Percentiles rank a stretch among this genome's conserved stretches.
Conservation (phyloP, 2,797 vertebrate genomes). For the Sparus aurata region DNA sequence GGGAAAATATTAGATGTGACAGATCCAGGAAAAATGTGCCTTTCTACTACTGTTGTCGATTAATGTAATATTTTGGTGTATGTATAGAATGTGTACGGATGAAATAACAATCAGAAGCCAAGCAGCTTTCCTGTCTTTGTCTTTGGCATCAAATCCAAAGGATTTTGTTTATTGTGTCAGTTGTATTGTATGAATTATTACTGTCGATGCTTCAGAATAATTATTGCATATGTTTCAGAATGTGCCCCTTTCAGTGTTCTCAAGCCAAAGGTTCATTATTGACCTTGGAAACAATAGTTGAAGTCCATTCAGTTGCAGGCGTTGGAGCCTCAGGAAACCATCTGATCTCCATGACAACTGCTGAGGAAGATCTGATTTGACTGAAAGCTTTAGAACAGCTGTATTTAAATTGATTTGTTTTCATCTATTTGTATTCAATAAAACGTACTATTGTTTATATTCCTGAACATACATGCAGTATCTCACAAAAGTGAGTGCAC, state of each 20-base stretch:
- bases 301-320: not conserved
- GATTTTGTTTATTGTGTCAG: not conserved
- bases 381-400: conserved; percentile 8
- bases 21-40: conserved; percentile 48
- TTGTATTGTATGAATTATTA: not conserved
- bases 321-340: too few relatives aligned
- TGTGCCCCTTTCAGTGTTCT: not conserved
- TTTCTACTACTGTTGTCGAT: conserved; percentile 1
- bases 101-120: not conserved
- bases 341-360: not conserved
- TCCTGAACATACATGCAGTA: not conserved
- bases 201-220: not conserved
- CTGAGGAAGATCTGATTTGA: not conserved
- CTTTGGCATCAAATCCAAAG: not conserved
- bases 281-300: not conserved
- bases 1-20: conserved; percentile 64
- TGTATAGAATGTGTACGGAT: not conserved
- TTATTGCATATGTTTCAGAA: not conserved
- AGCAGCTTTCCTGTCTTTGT: not conserved
- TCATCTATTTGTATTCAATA: not conserved
- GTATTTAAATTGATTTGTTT: not conserved
- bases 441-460: not conserved
- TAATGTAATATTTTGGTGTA: not conserved
- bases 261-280: not conserved
- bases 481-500: too few relatives aligned